Base-by-base conservation (phyloP, 2,888 invertebrate species). In the Pollenia angustigena region DNA sequence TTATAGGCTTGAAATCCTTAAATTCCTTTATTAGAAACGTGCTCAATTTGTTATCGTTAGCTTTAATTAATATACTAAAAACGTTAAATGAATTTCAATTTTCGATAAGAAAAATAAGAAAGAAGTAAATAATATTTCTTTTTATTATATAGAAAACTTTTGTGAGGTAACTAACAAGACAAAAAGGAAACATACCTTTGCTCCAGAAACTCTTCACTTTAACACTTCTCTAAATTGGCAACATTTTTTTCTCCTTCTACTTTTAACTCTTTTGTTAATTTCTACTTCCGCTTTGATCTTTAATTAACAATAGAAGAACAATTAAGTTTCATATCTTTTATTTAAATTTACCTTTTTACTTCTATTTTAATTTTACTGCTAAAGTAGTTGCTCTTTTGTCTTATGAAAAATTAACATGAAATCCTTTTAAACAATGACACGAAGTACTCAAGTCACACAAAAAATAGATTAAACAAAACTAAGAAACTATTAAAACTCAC, bases 321-420 rank as follows among this genome's bases (percentile, higher is more conserved):
- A 78, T 78, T 78, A 76, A 54, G 44, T 56, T 76, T 44, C 18
- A 64, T 64, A 23, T 23, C 64, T 32, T 4, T 76, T 54, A 66
- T 54, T 23, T 3, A 76, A n/a, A 44, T 52, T 62, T 18, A 32
- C 4, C 42, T 52, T 42, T 62, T 44, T 42, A 3, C 60, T 52
- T 1, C 11, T 23, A 32, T 52, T 48, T 75, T 52, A 14, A 12
- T 62, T 52, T 62, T 60, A 0, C n/a, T 40, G 6, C 12, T n/a
- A 14, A 16, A 42, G 50, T 2, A 16, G 16, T 16, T 60, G 11
- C 2, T 9, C 2, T 16, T 16, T n/a, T 32, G 12, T 16, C 11
- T 50, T 40, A 9, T n/a, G 9, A n/a, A 60, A 75, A 62, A 62
- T 62, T 62, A 74, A 40, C 16, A 6, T 16, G 18, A 40, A 76